Evolutionary conservation across 2,888 invertebrate species (phyloP), one percentile per base, ranked within the genome.

Genomic region (Thecophora atra): DNA sequence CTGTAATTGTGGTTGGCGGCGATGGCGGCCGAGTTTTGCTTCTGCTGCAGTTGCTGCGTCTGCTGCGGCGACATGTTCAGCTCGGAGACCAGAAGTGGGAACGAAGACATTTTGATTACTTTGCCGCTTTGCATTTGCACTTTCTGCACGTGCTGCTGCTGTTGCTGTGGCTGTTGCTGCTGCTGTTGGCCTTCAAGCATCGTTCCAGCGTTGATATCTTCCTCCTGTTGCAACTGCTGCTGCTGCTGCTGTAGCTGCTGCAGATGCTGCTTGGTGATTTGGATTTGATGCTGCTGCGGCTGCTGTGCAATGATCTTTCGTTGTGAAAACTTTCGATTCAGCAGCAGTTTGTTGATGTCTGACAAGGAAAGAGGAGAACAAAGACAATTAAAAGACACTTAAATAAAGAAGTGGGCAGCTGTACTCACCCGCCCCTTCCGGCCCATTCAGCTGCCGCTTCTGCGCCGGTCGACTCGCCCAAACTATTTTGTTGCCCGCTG

Each of bases 1-100:
- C 86, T 87, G 69, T 87, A 87, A 72, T 87, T 87, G 76, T 87
- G 86, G 74, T 87, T 87, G 19, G 86, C 83, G 1, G 85, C 84
- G 64, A 85, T 84, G 47, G 84, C 81, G 1, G 85, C 84, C 15
- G 85, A 83, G 13, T 74, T 63, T 24, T 75, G 76, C 5, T 76
- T 72, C 44, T 79, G 78, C 51, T 75, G 80, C 51, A 74, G 78
- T 51, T 79, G 81, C 69, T 79, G 82, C 58, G 74, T 78, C 52
- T 74, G 78, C 65, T 75, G 77, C 70, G 77, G 80, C 51, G 78
- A 82, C 65, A 80, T 74, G 78, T 82, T 84, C 17, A 85, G 77
- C 73, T 86, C 86, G 26, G 85, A 82, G 6, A 86, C 85, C 6
- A 85, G 78, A 51, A 86, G 75, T 19, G 86, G 85, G 72, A 84